Percentiles rank a stretch among this genome's conserved stretches.
Evolutionary conservation across 2,113 vertebrate genomes (phyloP).

Genomic region (Herpailurus yagouaroundi): DNA sequence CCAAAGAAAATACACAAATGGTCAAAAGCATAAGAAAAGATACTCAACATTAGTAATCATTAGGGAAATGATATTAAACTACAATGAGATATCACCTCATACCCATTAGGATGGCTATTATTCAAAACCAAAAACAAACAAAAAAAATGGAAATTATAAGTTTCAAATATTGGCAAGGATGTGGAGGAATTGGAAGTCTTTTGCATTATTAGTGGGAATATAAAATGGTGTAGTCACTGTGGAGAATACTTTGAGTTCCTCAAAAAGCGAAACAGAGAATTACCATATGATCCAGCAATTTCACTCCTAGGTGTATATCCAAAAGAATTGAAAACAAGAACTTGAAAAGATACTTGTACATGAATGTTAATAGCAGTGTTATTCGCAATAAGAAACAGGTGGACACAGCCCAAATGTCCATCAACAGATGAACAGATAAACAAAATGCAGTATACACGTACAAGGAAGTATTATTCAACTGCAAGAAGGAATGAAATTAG

Average conservation of each 20-base stretch:
- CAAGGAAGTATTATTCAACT: background rate
- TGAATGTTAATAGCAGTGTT: background rate
- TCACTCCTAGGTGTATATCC: background rate
- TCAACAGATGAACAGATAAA: background rate
- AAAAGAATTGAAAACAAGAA: background rate
- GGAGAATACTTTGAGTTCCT: constrained; percentile 5
- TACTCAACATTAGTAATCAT: background rate
- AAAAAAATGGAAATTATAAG: background rate
- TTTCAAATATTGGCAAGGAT: background rate
- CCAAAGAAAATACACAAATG: background rate
- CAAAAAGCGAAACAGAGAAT: background rate
- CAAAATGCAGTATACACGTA: background rate
- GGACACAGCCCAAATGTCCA: background rate
- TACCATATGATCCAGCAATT: background rate
- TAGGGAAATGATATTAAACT: background rate
- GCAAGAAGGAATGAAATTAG: background rate
- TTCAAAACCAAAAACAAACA: background rate
- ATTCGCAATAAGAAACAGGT: background rate
- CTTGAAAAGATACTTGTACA: background rate
- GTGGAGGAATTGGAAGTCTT: background rate
- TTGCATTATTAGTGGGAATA: background rate
- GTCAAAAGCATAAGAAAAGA: background rate
- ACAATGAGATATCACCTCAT: background rate
- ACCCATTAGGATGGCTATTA: background rate
- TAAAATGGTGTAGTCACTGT: background rate